Conservation (phyloP, 2,888 invertebrate genomes). For the Brachypalpus laphriformis region DNA sequence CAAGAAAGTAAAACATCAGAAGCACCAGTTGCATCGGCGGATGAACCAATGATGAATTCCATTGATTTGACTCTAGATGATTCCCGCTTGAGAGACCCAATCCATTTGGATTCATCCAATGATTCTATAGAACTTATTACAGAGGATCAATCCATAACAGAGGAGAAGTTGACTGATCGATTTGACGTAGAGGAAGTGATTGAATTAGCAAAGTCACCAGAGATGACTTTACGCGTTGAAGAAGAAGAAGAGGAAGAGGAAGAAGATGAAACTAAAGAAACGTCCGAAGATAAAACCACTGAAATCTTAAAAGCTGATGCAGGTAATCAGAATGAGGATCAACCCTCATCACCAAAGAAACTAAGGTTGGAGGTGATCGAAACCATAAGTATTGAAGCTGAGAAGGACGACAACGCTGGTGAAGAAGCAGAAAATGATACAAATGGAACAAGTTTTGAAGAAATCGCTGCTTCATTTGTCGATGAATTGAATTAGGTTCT, state of each 20-base stretch:
- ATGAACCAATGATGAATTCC: background rate
- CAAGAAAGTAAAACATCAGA: background rate
- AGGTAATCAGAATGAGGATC: background rate
- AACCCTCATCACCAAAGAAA: slow-evolving; percentile 37
- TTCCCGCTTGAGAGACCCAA: slow-evolving; percentile 14
- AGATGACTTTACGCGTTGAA: slow-evolving; percentile 58
- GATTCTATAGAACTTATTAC: slow-evolving; percentile 61
- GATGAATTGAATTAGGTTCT: slow-evolving; percentile 75
- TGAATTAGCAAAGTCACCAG: slow-evolving; percentile 51
- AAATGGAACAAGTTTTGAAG: slow-evolving; percentile 56
- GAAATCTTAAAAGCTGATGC: background rate
- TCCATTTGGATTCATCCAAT: slow-evolving; percentile 61
- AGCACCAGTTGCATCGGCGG: background rate
- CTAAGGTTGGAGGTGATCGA: slow-evolving; percentile 23
- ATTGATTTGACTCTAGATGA: slow-evolving; percentile 58
- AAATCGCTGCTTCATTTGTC: slow-evolving; percentile 76
- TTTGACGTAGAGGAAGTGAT: background rate
- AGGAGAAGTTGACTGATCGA: background rate
- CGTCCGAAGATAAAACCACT: no score
- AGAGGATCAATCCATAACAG: background rate
- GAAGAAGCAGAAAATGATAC: slow-evolving; percentile 9
- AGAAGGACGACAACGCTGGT: background rate
- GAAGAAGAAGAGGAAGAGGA: slow-evolving; percentile 45
- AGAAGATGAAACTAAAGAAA: slow-evolving; percentile 36
- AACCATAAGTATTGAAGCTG: background rate